A percentile compares a stretch with the other conserved stretches of the same genome.
phyloP scores from a whole-genome alignment of 2,113 vertebrate species.

The Stomatorhinus ivindoensis region DNA sequence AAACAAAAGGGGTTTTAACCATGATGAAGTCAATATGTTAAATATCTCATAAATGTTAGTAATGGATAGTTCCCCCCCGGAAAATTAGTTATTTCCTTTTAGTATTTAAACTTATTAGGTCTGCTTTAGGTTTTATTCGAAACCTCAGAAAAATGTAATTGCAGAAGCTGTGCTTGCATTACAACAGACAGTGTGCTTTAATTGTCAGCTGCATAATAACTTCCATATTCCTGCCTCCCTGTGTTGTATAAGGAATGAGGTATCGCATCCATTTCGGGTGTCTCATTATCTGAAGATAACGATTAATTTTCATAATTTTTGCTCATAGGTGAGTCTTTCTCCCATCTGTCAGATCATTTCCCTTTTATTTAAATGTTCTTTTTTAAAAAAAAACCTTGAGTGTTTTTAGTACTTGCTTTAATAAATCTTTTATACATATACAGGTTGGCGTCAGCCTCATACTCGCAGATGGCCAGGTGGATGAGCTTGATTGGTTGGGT shows the following conservation, averaged over 20 bases:
- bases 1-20: not conserved
- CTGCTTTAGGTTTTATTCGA: constrained; percentile 37
- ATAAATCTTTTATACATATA: not conserved
- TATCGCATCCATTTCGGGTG: not conserved
- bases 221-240: not conserved
- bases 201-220: not conserved
- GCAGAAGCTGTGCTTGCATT: not conserved
- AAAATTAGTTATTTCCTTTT: constrained; percentile 33
- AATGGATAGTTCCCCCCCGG: constrained; percentile 29
- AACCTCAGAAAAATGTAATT: constrained; percentile 7
- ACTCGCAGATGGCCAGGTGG: not conserved
- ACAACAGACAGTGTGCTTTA: not conserved
- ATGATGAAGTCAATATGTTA: not conserved
- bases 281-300: not conserved
- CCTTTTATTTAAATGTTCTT: not conserved
- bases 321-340: not conserved
- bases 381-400: not conserved
- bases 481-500: not conserved
- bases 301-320: not conserved
- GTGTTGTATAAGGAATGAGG: not conserved
- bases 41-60: constrained; percentile 34
- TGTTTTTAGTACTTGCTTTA: not conserved
- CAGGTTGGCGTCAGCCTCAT: not conserved
- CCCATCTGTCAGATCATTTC: not conserved
- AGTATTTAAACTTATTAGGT: constrained; percentile 35